Conservation (phyloP, 30 jellyfish, hydroid and myxozoan genomes). For the Pelagia noctiluca region DNA sequence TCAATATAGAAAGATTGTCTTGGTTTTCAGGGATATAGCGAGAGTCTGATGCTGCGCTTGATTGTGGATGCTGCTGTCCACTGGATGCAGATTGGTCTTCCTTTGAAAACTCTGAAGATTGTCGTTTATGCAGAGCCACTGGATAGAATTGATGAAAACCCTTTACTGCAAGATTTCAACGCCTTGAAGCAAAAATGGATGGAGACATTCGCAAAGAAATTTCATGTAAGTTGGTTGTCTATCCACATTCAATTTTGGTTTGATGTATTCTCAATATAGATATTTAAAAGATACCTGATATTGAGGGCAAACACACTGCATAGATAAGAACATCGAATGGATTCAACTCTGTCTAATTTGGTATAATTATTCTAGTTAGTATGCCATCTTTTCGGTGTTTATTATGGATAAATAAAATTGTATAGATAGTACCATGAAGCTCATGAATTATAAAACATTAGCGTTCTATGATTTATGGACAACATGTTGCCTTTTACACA, state of each 20-base stretch:
- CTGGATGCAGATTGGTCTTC: constrained; percentile 71
- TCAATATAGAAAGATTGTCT: background rate
- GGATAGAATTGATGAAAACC: constrained; percentile 22
- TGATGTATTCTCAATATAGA: background rate
- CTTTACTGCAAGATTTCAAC: constrained; percentile 14
- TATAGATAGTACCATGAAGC: no score
- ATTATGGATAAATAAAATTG: no score
- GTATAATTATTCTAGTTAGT: background rate
- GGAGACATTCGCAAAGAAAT: constrained; percentile 2
- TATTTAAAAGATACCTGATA: background rate
- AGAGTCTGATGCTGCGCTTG: constrained; percentile 22
- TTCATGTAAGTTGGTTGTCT: no score
- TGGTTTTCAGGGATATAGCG: constrained; percentile 31
- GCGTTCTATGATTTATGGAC: no score
- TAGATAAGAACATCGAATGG: no score
- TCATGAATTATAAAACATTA: no score
- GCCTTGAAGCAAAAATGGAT: constrained; percentile 40
- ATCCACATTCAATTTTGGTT: background rate
- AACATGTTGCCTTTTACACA: no score
- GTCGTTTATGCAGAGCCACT: constrained; percentile 36
- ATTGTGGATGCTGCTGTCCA: constrained; percentile 63
- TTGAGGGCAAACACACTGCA: background rate
- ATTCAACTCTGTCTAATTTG: background rate
- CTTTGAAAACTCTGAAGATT: constrained; percentile 32
- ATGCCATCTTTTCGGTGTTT: background rate